Evolutionary conservation across 2,797 vertebrate genomes (phyloP).

Genomic region (Danio aesculapii): DNA sequence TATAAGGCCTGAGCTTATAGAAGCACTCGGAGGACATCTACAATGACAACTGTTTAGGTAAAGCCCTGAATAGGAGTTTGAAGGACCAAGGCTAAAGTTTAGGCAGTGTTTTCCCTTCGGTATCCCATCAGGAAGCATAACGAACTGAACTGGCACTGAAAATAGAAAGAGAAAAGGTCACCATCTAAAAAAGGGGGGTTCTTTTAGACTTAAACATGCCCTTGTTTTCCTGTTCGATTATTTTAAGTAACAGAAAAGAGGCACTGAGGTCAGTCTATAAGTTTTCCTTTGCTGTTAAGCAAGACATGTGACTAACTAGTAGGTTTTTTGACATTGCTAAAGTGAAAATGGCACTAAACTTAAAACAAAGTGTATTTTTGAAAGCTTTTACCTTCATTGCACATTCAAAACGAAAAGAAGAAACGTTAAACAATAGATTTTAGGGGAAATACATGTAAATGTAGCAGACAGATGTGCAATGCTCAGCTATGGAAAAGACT

Average conservation of each 20-base stretch:
- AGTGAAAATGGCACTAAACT: conserved; percentile 60
- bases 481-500: conserved; percentile 45
- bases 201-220: conserved; percentile 21
- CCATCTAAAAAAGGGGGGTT: conserved; percentile 21
- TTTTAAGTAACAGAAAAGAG: conserved; percentile 79
- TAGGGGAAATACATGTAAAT: conserved; percentile 34
- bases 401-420: conserved; percentile 83
- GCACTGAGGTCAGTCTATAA: conserved; percentile 81
- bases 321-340: conserved; percentile 38
- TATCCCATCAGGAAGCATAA: conserved; percentile 74
- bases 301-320: conserved; percentile 17
- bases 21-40: background rate
- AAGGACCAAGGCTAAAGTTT: conserved; percentile 5
- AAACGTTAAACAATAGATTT: background rate
- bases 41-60: conserved; percentile 45
- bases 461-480: conserved; percentile 49
- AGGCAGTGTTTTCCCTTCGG: conserved; percentile 74
- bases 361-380: conserved; percentile 58
- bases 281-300: conserved; percentile 68
- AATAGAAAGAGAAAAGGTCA: conserved; percentile 72
- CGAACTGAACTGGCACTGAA: conserved; percentile 72
- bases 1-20: conserved; percentile 3
- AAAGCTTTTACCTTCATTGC: conserved; percentile 80
- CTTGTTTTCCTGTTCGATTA: conserved; percentile 15
- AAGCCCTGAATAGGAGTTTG: background rate